Base-by-base conservation (phyloP, 1,140 invertebrate species). In the Brachionus rotundiformis region DNA sequence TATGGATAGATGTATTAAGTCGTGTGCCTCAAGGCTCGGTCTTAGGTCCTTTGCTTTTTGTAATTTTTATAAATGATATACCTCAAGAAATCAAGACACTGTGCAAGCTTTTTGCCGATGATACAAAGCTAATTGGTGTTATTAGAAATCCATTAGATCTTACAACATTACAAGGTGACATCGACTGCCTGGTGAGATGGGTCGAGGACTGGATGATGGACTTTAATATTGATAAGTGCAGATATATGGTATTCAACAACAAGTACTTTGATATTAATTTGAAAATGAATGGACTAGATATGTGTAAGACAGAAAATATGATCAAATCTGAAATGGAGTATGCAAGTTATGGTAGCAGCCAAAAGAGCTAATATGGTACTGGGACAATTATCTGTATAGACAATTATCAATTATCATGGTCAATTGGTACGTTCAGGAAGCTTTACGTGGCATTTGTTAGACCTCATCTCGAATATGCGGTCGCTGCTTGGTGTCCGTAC, bases 41-140 rank as follows among this genome's bases (percentile, higher is more conserved):
- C 49, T 25, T 59, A 23, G 23, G 49, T 59, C 49, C 49, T 59
- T 25, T 59, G 16, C 49, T 59, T 59, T 59, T 23, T 59, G 23
- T 23, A 19, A 59, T 59, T 59, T 59, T 59, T 59, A 59, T 59
- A 59, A 59, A 59, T 59, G 49, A 59, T 25, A 59, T 59, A 7
- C 49, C 63, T 23, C n/a, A 29, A 68, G n/a, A 33, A 36, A 68
- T 25, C 27, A 36, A 31, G 27, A 29, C 63, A 31, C 16, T 27
- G 16, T 23, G 23, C 49, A 59, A 19, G 16, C 23, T 59, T 59
- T 59, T 59, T 59, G 49, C 49, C 23, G 49, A 59, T 59, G 49
- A 59, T 41, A 41, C 39, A 41, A 41, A 41, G 39, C 39, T 41
- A 11, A 41, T 41, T 41, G 39, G 39, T 41, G 39, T 41, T 2